These are phyloP conservation scores for Laticauda colubrina DNA, from an alignment of 2,113 vertebrate genomes.

Conservation along the genomic window DNA sequence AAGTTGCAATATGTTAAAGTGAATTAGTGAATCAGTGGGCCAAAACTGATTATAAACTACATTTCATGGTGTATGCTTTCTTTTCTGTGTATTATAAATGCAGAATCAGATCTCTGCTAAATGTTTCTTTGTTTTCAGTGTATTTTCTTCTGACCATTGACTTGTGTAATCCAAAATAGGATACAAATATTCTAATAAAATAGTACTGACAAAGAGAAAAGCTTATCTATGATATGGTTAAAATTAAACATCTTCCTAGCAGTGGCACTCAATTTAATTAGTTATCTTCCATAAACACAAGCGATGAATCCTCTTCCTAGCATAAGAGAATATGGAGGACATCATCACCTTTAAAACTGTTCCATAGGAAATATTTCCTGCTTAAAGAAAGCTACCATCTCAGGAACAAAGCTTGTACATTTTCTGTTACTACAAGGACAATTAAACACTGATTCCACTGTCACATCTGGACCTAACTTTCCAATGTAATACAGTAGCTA, in stretches of 20 bases:
- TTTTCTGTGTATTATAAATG: not conserved
- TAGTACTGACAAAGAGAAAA: not conserved
- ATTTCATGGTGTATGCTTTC: not conserved
- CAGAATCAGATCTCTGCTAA: not conserved
- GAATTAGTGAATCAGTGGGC: not conserved
- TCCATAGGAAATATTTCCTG: not conserved
- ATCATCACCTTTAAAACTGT: not conserved
- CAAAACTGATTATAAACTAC: not conserved
- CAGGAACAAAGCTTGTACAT: not conserved
- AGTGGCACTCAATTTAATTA: not conserved
- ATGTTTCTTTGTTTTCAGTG: not conserved
- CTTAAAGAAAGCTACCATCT: not conserved
- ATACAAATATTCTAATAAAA: not conserved
- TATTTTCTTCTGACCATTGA: not conserved
- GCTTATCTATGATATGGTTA: too few relatives aligned
- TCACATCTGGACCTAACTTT: not conserved
- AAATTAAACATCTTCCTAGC: not conserved
- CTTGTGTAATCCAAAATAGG: not conserved
- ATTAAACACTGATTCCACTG: not conserved
- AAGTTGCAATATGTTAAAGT: not conserved
- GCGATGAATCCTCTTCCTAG: not conserved
- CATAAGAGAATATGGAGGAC: not conserved
- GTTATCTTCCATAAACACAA: not conserved
- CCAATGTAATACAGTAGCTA: not conserved
- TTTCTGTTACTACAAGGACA: not conserved